Evolutionary conservation across 1,140 invertebrate species (phyloP), one percentile per base, ranked within the genome.

Genomic region (Drosophila orosa): DNA sequence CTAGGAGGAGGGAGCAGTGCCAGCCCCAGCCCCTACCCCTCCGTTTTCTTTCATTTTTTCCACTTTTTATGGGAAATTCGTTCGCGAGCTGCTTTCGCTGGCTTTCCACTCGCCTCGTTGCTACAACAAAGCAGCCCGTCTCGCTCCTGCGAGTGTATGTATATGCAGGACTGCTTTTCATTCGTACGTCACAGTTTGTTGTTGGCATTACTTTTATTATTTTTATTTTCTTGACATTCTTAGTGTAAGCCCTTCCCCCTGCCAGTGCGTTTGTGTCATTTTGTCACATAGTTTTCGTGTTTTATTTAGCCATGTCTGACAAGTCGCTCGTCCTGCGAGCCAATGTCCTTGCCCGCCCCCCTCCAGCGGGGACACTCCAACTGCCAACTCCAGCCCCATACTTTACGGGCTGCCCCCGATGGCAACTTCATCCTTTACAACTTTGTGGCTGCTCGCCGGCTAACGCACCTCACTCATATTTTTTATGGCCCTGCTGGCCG

Each of bases 251-350:
- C 81, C 62, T 45, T 37, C 62, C 52, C 44, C 24, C 15, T 33
- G 29, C 17, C 25, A 61, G 54, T 71, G 62, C 77, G 71, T 68
- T 55, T 77, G 78, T 71, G 73, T 47, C 68, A 76, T 73, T 89
- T 83, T 89, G 75, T 87, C 83, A 87, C 83, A 87, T 87, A 87
- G 69, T 87, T 89, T 82, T 89, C 81, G 76, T 87, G 75, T 89
- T 87, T 87, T 89, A 87, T 87, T 87, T 87, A 83, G 67, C 60
- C 65, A 50, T 57, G 72, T 84, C 57, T 61, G 62, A 42, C 55
- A 60, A 68, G 35, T 55, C 58, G 45, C 50, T 74, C 52, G 29
- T 63, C 35, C 50, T 58, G 22, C 24, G 33, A 44, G 58, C 56
- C 62, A 40, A 63, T 47, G 66, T 81, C 37, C 74, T 47, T 42